These are phyloP conservation scores for Zaprionus gabonicus DNA, from an alignment of 1,140 invertebrate species.

Conservation along the genomic window DNA sequence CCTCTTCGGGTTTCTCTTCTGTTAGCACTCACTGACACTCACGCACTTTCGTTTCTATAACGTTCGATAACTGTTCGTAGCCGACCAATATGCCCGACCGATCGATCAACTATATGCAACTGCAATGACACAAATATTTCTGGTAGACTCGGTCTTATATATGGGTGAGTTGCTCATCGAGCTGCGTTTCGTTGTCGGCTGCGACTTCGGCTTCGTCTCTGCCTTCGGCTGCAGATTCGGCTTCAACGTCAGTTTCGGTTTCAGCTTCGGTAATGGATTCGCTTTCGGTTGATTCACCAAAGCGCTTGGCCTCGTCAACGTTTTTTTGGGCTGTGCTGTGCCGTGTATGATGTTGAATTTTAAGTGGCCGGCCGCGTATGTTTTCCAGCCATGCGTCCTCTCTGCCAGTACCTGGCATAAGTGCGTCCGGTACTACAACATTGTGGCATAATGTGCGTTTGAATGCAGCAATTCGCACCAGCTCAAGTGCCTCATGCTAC, in stretches of 20 bases:
- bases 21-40: slow-evolving; percentile 58
- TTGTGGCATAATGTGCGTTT: slow-evolving; percentile 7
- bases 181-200: slow-evolving; percentile 2
- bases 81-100: slow-evolving; percentile 56
- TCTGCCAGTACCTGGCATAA: background rate
- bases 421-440: background rate
- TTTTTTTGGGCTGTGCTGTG: slow-evolving; percentile 1
- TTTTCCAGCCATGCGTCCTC: slow-evolving; percentile 22
- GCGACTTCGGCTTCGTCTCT: background rate
- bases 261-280: slow-evolving; percentile 8
- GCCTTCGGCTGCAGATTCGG: background rate
- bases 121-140: slow-evolving; percentile 77
- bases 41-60: slow-evolving; percentile 58
- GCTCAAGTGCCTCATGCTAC: slow-evolving; percentile 35
- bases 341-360: slow-evolving; percentile 57
- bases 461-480: slow-evolving; percentile 44
- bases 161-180: slow-evolving; percentile 27
- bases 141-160: slow-evolving; percentile 67
- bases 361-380: slow-evolving; percentile 60
- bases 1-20: slow-evolving; percentile 15
- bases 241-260: background rate
- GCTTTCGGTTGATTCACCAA: slow-evolving; percentile 9
- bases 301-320: slow-evolving; percentile 2
- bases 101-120: slow-evolving; percentile 61
- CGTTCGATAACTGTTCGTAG: slow-evolving; percentile 12